Conservation (phyloP, 2,113 vertebrate genomes). For the Pimephales promelas region DNA sequence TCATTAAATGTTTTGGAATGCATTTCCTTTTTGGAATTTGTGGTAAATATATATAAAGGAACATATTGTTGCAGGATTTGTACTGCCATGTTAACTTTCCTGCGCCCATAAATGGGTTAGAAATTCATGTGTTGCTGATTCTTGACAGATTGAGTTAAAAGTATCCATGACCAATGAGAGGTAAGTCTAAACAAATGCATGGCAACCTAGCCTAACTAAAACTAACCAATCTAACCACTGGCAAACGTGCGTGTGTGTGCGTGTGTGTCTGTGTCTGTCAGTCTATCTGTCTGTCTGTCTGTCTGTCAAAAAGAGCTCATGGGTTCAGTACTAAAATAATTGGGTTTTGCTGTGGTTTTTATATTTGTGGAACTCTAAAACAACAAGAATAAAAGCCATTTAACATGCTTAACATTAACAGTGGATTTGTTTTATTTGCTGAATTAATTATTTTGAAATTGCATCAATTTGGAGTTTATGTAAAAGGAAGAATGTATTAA, state of each 20-base stretch:
- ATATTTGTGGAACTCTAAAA: neutral
- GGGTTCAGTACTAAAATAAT: neutral
- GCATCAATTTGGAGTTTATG: neutral
- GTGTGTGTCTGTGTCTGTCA: no score
- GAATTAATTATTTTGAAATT: neutral
- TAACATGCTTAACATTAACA: conserved; percentile 23
- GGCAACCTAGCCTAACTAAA: conserved; percentile 58
- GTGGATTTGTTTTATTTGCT: neutral
- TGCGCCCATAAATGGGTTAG: neutral
- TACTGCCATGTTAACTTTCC: conserved; percentile 2
- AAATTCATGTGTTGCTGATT: conserved; percentile 72
- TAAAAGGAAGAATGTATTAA: neutral
- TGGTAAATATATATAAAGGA: neutral
- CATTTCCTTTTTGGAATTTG: neutral
- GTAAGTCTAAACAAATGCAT: conserved; percentile 65
- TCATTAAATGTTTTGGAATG: neutral
- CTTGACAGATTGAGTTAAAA: conserved; percentile 85
- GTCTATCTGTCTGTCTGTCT: no score
- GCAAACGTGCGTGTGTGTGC: neutral
- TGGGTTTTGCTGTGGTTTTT: neutral
- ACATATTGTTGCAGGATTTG: neutral
- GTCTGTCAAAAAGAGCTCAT: neutral
- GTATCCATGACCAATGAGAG: conserved; percentile 55
- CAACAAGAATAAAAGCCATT: neutral
- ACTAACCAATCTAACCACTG: conserved; percentile 57